These are phyloP conservation scores for Dryas iulia DNA, from an alignment of 1,140 invertebrate species.

Conservation along the genomic window DNA sequence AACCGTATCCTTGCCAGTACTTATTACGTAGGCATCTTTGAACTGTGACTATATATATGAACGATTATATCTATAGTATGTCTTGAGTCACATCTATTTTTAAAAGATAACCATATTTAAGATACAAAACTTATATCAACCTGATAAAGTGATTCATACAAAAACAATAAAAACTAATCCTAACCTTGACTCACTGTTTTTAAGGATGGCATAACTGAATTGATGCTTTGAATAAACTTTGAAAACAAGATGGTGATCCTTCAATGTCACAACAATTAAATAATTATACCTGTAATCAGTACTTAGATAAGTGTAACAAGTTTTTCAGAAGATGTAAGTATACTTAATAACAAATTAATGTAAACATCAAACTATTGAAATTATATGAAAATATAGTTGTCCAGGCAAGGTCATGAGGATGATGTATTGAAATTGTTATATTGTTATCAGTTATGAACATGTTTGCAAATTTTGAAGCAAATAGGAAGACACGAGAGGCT, in stretches of 20 bases:
- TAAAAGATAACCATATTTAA: neutral
- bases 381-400: no score
- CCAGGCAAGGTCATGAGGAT: no score
- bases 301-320: no score
- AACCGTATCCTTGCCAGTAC: constrained; percentile 35
- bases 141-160: neutral
- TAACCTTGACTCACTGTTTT: neutral
- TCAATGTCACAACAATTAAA: neutral
- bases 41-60: neutral
- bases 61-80: neutral
- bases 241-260: neutral
- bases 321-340: no score
- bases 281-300: no score
- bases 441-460: no score
- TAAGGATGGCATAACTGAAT: neutral
- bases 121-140: neutral
- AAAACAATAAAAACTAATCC: neutral
- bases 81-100: neutral
- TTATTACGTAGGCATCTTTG: constrained; percentile 33
- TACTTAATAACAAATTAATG: no score
- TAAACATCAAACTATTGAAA: no score
- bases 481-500: no score
- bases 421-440: no score
- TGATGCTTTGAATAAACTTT: neutral
- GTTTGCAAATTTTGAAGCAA: no score